phyloP scores from a whole-genome alignment of 92 coral and sea anemone species.

The Palythoa heliodiscus region DNA sequence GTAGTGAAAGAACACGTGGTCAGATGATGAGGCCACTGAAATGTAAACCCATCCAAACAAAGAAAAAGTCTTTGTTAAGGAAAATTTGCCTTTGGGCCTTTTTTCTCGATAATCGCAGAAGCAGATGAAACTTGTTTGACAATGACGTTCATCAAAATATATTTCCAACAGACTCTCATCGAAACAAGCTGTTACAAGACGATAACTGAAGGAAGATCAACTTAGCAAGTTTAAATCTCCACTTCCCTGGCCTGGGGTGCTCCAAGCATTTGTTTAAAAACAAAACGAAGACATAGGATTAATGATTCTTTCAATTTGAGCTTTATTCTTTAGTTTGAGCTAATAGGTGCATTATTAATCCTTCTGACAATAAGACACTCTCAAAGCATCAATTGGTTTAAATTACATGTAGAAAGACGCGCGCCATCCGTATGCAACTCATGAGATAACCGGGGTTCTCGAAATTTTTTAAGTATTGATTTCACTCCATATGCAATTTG shows the following conservation, averaged over 20 bases:
- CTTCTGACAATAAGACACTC: conserved; percentile 3
- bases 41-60: conserved; percentile 9
- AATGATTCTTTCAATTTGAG: background rate
- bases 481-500: conserved; percentile 33
- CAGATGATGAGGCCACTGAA: conserved; percentile 1
- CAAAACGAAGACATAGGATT: background rate
- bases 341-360: background rate
- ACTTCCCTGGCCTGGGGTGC: background rate
- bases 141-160: conserved; percentile 8
- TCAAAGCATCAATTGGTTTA: conserved; percentile 9
- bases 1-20: conserved; percentile 26
- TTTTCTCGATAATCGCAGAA: conserved; percentile 1
- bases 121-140: background rate
- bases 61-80: conserved; percentile 18
- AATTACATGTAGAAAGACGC: conserved; percentile 14
- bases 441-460: conserved; percentile 18
- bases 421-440: conserved; percentile 5
- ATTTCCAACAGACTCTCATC: background rate
- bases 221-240: no score
- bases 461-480: conserved; percentile 23
- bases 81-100: conserved; percentile 17
- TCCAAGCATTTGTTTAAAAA: background rate
- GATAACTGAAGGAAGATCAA: background rate
- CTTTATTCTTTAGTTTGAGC: background rate
- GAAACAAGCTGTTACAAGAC: background rate